Conservation (phyloP, 2,797 vertebrate species). For the Urosaurus nigricauda region DNA sequence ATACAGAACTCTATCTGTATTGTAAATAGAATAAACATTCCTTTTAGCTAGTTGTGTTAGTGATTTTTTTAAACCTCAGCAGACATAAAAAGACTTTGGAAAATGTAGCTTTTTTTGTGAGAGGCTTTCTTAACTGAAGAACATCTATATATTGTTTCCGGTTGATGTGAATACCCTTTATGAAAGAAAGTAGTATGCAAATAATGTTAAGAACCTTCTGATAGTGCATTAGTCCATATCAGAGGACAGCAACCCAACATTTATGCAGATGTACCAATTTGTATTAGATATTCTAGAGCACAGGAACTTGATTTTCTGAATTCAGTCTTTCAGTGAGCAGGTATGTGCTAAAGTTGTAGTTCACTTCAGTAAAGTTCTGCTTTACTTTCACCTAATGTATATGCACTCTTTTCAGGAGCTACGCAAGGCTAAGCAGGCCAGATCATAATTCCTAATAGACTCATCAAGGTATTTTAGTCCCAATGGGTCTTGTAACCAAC, state of each 20-base stretch:
- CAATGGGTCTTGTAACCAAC: slow-evolving; percentile 72
- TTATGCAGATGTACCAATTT: neutral
- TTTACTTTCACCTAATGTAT: slow-evolving; percentile 2
- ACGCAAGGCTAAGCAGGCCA: slow-evolving; percentile 49
- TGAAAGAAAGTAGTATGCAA: neutral
- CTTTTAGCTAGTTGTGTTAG: no score
- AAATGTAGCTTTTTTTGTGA: no score
- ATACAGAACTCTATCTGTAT: no score
- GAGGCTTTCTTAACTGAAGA: no score
- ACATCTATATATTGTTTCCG: no score
- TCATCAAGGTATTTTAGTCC: slow-evolving; percentile 72
- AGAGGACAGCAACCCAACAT: neutral
- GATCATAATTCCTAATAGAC: slow-evolving; percentile 64
- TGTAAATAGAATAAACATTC: no score
- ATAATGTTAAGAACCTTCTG: neutral
- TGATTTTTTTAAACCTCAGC: no score
- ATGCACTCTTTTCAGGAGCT: slow-evolving; percentile 2
- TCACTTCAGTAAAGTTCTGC: neutral
- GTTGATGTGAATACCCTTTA: neutral
- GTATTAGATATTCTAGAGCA: neutral
- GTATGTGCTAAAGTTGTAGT: neutral
- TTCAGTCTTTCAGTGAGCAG: neutral
- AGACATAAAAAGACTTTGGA: no score
- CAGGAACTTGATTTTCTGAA: neutral
- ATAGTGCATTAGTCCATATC: neutral